Conservation (phyloP, 2,888 invertebrate genomes). For the Notocelia uddmanniana region DNA sequence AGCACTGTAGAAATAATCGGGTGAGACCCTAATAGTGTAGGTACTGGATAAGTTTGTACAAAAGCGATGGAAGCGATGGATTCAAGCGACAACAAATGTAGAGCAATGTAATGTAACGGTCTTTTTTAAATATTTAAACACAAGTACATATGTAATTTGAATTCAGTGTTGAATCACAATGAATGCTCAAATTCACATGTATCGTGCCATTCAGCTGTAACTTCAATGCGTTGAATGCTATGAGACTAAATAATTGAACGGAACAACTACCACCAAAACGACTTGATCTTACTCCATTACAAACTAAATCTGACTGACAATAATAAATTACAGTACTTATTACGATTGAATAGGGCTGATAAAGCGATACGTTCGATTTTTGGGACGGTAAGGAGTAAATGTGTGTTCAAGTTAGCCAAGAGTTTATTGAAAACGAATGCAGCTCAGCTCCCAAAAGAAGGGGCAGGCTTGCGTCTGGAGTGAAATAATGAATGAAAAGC, state of each 20-base stretch:
- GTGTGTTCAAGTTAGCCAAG: constrained; percentile 64
- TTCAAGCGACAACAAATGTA: neutral
- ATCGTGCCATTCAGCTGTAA: constrained; percentile 63
- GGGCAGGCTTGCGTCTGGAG: constrained; percentile 71
- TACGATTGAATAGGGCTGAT: neutral
- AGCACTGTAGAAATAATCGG: too few relatives aligned
- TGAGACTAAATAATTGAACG: constrained; percentile 58
- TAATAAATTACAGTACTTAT: constrained; percentile 21
- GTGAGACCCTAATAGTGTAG: too few relatives aligned
- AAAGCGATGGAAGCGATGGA: neutral
- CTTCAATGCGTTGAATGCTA: constrained; percentile 72
- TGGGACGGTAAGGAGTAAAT: neutral
- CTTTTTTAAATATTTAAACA: neutral
- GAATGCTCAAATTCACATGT: constrained; percentile 49
- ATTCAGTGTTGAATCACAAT: constrained; percentile 34
- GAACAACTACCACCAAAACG: constrained; percentile 54
- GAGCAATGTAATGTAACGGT: constrained; percentile 1
- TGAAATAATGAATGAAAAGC: constrained; percentile 78
- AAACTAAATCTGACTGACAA: constrained; percentile 40
- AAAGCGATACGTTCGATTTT: neutral
- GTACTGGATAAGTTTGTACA: neutral
- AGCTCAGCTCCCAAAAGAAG: constrained; percentile 69
- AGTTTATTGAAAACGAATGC: constrained; percentile 82
- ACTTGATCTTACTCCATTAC: constrained; percentile 63
- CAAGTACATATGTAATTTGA: constrained; percentile 34